Base-by-base conservation (phyloP, 92 coral and sea anemone genomes). In the Actinernus sp. region DNA sequence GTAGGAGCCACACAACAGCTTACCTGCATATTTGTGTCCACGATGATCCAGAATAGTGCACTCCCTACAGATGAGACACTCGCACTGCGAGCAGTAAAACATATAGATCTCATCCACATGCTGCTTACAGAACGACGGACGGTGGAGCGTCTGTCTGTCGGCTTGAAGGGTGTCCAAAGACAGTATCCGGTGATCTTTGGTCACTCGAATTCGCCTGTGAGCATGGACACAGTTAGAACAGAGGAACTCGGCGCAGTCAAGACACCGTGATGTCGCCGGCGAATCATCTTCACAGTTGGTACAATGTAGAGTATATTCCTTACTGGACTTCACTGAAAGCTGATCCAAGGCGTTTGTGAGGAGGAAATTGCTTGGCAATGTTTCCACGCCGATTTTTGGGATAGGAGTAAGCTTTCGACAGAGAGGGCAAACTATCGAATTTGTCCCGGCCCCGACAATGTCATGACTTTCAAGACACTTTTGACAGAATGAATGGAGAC, bases 211-310 rank as follows among this genome's bases (percentile, higher is more conserved):
- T 24, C 96, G 75, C 63, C 96, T 71, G 68, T 90, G 96, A 26
- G 96, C 96, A 71, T 84, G 86, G 26, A 90, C 88, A 52, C 96
- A 90, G 74, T 87, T 90, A 54, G 84, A 80, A 65, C 96, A 90
- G 66, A 90, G 76, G 32, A 90, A 90, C 76, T 90, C 96, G 65
- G 96, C 92, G 92, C 96, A 90, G 33, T 90, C 96, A 20, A 90
- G 88, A 58, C 96, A 90, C 52, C 96, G 81, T 3, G 96, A 75
- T 8, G 92, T 90, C 26, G 96, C 96, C 28, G 86, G 75, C 1
- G 96, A 84, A 6, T 79, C 83, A 60, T 90, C 96, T 33, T 90
- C 96, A 63, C 96, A 90, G 70, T 90, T 90, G 40, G 96, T 90
- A 22, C 96, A 90, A 19, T 90, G 92, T 29, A 90, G 88, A 18